Conservation (phyloP, 2,888 invertebrate species). For the Orthosia incerta region DNA sequence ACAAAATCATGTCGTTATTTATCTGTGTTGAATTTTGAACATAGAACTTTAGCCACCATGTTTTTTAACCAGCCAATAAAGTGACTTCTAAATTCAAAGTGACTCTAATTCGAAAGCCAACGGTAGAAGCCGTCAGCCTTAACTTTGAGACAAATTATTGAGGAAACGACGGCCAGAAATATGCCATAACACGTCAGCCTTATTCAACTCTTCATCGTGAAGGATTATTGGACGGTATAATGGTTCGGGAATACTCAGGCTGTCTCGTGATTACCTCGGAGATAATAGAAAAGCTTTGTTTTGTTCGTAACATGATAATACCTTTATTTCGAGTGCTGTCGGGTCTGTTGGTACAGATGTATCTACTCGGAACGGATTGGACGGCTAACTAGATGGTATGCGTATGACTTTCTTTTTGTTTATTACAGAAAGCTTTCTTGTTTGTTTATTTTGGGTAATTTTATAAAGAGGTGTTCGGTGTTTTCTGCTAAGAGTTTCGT, state of each 20-base stretch:
- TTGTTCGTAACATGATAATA: constrained; percentile 56
- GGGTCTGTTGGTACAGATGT: constrained; percentile 37
- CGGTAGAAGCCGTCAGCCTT: constrained; percentile 62
- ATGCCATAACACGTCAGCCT: constrained; percentile 79
- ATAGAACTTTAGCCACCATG: not conserved
- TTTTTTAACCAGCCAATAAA: constrained; percentile 17
- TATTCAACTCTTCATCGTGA: constrained; percentile 80
- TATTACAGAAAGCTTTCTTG: constrained; percentile 37
- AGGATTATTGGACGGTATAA: constrained; percentile 76
- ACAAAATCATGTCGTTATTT: constrained; percentile 15
- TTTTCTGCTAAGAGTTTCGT: not conserved
- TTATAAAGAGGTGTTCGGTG: not conserved
- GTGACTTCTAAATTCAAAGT: constrained; percentile 35
- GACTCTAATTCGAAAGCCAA: constrained; percentile 60
- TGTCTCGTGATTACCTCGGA: constrained; percentile 72
- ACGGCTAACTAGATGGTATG: constrained; percentile 30
- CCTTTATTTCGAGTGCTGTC: constrained; percentile 53
- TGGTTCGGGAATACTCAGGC: constrained; percentile 68
- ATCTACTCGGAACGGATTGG: constrained; percentile 36
- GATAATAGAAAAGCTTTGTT: constrained; percentile 75
- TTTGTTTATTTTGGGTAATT: constrained; percentile 6
- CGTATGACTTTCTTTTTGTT: constrained; percentile 39
- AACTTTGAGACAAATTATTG: constrained; percentile 78
- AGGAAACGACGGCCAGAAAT: constrained; percentile 79
- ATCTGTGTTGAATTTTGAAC: constrained; percentile 7